A percentile compares a stretch with the other conserved stretches of the same genome.
Conservation (phyloP, 2,113 vertebrate genomes). For the Callaeas wilsoni region DNA sequence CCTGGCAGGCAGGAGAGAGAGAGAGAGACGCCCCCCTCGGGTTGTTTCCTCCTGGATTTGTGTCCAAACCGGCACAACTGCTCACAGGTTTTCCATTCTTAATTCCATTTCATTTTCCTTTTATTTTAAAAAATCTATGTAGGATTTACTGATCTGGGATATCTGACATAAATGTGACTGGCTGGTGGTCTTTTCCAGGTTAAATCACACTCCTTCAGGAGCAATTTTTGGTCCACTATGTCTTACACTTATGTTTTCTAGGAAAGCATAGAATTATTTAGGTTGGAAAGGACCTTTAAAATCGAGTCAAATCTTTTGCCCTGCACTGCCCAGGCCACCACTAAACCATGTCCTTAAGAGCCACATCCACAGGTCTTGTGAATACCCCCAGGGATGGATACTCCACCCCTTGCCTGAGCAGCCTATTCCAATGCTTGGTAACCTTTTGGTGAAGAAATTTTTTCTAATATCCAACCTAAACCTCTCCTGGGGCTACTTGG, state of each 20-base stretch:
- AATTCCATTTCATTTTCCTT: background rate
- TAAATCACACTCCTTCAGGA: background rate
- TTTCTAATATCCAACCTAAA: background rate
- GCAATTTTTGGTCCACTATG: background rate
- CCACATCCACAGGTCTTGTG: background rate
- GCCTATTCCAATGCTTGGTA: background rate
- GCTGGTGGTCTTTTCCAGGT: background rate
- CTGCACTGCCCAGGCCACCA: background rate
- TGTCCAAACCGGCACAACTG: no score
- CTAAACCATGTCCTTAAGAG: background rate
- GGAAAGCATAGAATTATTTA: background rate
- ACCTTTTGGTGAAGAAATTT: background rate
- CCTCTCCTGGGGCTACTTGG: background rate
- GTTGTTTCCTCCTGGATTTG: no score
- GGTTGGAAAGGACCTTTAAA: background rate
- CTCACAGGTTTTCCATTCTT: background rate
- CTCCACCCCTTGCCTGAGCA: background rate
- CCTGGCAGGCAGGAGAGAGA: no score
- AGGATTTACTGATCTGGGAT: background rate
- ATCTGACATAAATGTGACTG: background rate
- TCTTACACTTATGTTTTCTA: background rate
- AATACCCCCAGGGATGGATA: background rate
- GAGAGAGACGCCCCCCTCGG: no score
- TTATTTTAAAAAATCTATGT: background rate
- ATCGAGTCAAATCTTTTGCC: rapidly evolving